Percentiles rank a stretch among this genome's conserved stretches.
Evolutionary conservation across 2,888 invertebrate genomes (phyloP).

Genomic region (Stratiomys singularior): DNA sequence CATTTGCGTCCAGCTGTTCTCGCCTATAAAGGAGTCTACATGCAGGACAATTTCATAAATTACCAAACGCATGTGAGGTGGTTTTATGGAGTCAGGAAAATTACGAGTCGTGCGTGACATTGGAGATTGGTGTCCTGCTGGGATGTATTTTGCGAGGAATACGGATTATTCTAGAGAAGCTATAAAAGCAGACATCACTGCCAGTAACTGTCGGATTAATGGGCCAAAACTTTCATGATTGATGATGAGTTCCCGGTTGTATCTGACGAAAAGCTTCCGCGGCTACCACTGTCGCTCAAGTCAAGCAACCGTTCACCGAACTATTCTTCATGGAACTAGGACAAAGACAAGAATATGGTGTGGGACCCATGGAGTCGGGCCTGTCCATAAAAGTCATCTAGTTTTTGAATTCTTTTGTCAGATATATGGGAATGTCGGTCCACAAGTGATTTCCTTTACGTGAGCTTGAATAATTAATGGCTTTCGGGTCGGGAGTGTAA

Average conservation of each 20-base stretch:
- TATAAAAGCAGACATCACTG: constrained; percentile 34
- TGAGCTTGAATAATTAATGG: not conserved
- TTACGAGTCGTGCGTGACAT: not conserved
- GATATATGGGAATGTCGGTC: too few relatives aligned
- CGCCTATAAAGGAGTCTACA: too few relatives aligned
- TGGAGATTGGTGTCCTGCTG: constrained; percentile 7
- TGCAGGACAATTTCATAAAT: too few relatives aligned
- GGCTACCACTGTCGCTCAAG: too few relatives aligned
- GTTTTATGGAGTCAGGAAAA: not conserved
- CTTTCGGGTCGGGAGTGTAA: not conserved
- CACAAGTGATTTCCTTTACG: too few relatives aligned
- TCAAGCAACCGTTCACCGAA: too few relatives aligned
- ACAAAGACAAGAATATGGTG: too few relatives aligned
- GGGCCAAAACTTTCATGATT: constrained; percentile 45
- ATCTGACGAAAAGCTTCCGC: not conserved
- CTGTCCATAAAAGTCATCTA: not conserved
- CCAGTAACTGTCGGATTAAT: constrained; percentile 46
- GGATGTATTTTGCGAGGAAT: constrained; percentile 21
- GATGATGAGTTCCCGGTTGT: constrained; percentile 44
- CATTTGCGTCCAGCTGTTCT: too few relatives aligned
- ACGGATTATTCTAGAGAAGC: constrained; percentile 14
- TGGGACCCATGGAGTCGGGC: too few relatives aligned
- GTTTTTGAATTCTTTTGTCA: not conserved
- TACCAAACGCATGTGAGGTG: not conserved
- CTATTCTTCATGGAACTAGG: too few relatives aligned